Evolutionary conservation across 2,113 vertebrate species (phyloP).

Genomic region (Hippolais icterina): DNA sequence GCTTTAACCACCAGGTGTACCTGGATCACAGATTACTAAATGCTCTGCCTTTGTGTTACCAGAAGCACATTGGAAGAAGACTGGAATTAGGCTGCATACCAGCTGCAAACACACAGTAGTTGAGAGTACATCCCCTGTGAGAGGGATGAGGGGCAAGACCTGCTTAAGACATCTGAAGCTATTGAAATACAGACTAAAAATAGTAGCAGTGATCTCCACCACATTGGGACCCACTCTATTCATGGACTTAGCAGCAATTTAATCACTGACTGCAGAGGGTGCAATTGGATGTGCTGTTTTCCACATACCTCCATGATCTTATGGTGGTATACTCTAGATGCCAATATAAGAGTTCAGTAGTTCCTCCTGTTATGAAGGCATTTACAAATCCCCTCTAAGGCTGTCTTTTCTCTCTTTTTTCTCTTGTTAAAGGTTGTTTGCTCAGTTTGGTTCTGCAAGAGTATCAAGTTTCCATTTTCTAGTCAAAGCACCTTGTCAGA

Average conservation of each 20-base stretch:
- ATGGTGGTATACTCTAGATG: neutral
- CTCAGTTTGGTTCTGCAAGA: neutral
- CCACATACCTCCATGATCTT: neutral
- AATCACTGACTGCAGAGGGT: neutral
- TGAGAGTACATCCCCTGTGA: neutral
- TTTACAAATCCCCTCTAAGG: neutral
- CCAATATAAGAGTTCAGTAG: neutral
- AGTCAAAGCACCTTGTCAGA: neutral
- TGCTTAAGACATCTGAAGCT: neutral
- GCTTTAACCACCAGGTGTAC: neutral
- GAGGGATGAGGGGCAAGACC: neutral
- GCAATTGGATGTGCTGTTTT: neutral
- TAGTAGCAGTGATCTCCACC: neutral
- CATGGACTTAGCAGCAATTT: neutral
- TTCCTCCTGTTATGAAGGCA: neutral
- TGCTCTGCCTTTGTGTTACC: neutral
- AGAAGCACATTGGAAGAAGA: neutral
- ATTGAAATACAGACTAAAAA: neutral
- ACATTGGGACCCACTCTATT: neutral
- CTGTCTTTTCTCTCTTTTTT: neutral
- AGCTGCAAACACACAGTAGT: neutral
- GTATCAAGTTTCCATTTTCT: neutral
- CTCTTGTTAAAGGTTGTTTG: neutral
- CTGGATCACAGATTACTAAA: neutral
- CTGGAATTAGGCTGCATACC: neutral